These are phyloP conservation scores for Vulpes vulpes DNA, from an alignment of 2,113 vertebrate species.

Conservation along the genomic window DNA sequence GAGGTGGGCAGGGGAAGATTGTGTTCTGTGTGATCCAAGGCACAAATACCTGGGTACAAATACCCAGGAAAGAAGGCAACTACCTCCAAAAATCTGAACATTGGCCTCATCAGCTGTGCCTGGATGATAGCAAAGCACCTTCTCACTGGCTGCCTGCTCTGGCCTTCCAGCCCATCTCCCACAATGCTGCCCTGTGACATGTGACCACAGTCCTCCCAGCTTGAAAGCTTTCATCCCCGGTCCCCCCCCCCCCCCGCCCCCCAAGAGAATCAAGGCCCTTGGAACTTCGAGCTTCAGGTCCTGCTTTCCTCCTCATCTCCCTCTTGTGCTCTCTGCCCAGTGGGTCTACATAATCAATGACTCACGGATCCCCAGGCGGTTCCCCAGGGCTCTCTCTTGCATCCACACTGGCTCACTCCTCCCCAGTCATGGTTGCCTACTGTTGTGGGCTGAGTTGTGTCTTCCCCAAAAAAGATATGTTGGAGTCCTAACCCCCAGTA, in stretches of 20 bases:
- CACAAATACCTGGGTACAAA: too few species aligned
- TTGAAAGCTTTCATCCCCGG: not conserved
- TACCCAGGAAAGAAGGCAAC: not conserved
- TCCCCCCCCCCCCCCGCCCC: accelerated
- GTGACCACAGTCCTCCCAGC: not conserved
- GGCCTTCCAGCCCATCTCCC: not conserved
- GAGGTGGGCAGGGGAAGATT: not conserved
- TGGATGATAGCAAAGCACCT: too few species aligned
- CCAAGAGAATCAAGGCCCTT: not conserved
- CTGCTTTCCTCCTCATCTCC: not conserved
- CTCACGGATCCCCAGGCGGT: accelerated
- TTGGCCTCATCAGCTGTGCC: not conserved
- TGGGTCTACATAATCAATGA: too few species aligned
- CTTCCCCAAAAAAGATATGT: not conserved
- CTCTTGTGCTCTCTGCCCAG: not conserved
- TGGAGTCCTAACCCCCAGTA: not conserved
- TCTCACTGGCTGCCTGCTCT: not conserved
- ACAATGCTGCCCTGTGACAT: accelerated
- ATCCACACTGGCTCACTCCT: not conserved
- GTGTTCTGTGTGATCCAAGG: not conserved
- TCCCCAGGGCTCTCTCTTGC: accelerated
- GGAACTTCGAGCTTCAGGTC: too few species aligned
- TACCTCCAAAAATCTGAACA: not conserved
- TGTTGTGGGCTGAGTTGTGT: not conserved
- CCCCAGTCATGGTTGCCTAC: not conserved